These are phyloP conservation scores for Pectinophora gossypiella DNA, from an alignment of 1,140 invertebrate genomes.

Conservation along the genomic window DNA sequence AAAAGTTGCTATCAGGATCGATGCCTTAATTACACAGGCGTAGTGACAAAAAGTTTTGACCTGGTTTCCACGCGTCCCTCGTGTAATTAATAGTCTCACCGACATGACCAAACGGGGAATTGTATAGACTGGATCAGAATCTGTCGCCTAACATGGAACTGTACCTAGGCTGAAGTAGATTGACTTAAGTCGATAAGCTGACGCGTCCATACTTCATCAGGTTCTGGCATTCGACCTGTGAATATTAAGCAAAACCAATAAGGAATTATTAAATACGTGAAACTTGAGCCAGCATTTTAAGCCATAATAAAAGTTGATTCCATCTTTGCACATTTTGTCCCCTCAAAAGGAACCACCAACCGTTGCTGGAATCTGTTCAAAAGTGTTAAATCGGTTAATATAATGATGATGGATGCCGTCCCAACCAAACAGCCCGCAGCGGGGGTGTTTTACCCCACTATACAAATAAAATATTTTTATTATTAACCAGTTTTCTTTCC, in stretches of 20 bases:
- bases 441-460: constrained; percentile 73
- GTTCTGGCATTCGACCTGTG: background rate
- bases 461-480: constrained; percentile 76
- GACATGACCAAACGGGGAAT: constrained; percentile 38
- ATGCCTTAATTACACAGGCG: background rate
- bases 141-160: constrained; percentile 32
- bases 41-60: constrained; percentile 27
- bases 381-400: constrained; percentile 76
- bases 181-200: constrained; percentile 23
- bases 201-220: constrained; percentile 14
- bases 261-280: background rate
- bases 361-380: constrained; percentile 68
- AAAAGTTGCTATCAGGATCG: background rate
- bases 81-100: constrained; percentile 37
- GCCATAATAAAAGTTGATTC: background rate
- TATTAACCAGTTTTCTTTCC: constrained; percentile 60
- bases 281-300: too few relatives aligned
- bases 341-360: constrained; percentile 54
- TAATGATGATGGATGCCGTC: constrained; percentile 73
- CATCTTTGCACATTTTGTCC: constrained; percentile 53
- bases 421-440: constrained; percentile 70
- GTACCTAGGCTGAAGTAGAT: constrained; percentile 16
- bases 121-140: constrained; percentile 35
- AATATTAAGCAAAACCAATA: background rate
- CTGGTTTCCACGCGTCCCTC: constrained; percentile 26